Conservation (phyloP, 2,113 vertebrate genomes). For the Pampusana beccarii region DNA sequence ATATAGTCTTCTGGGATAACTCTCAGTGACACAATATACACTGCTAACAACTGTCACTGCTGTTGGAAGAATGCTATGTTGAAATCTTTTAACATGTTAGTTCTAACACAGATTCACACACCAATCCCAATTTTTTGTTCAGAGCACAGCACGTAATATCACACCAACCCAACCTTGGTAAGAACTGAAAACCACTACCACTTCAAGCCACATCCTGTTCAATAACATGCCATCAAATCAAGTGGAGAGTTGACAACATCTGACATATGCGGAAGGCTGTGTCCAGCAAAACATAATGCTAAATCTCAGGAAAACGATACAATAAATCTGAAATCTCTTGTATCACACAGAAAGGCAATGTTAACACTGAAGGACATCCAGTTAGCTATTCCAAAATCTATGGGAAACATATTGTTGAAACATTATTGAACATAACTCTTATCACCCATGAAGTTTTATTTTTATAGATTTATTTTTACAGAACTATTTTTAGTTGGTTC, state of each 20-base stretch:
- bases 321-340: neutral
- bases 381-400: neutral
- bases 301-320: neutral
- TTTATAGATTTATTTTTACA: neutral
- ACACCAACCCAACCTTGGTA: neutral
- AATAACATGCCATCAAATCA: neutral
- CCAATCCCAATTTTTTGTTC: fast-evolving
- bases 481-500: neutral
- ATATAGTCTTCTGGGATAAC: neutral
- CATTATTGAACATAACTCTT: neutral
- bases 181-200: neutral
- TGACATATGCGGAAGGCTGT: neutral
- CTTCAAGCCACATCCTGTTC: neutral
- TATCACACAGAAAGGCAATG: neutral
- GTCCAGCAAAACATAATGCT: neutral
- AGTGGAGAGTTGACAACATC: neutral
- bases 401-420: neutral
- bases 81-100: neutral
- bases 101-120: neutral
- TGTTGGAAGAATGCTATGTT: neutral
- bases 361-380: neutral
- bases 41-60: neutral
- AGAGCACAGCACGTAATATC: neutral
- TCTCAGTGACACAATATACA: neutral
- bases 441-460: neutral